Evolutionary conservation across 2,797 vertebrate species (phyloP).

Genomic region (Numenius phaeopus): DNA sequence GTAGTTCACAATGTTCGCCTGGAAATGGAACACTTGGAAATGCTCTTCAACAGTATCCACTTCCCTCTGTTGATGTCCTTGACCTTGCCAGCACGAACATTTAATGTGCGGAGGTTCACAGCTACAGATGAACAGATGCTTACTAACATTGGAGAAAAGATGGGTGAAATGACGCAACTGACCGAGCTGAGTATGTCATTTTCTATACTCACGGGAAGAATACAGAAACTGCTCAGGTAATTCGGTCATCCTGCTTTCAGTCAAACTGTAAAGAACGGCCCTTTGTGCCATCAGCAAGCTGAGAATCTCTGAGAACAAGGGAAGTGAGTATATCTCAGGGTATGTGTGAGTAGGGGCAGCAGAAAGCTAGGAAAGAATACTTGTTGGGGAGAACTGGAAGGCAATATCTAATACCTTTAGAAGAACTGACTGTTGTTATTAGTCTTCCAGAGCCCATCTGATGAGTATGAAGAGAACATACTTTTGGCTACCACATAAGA

Average conservation of each 20-base stretch:
- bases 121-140: slow-evolving; percentile 80
- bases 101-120: slow-evolving; percentile 84
- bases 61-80: slow-evolving; percentile 87
- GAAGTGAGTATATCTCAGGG: neutral
- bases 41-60: slow-evolving; percentile 84
- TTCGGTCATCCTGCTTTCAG: neutral
- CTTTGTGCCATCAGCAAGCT: neutral
- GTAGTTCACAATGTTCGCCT: slow-evolving; percentile 93
- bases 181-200: slow-evolving; percentile 90
- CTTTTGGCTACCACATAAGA: neutral
- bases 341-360: neutral
- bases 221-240: slow-evolving; percentile 90
- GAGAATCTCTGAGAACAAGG: neutral
- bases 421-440: neutral
- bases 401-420: neutral
- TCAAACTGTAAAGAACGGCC: neutral
- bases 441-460: neutral
- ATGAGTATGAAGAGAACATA: neutral
- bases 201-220: slow-evolving; percentile 90
- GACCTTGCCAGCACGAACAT: slow-evolving; percentile 88
- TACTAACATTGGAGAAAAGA: slow-evolving; percentile 82
- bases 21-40: slow-evolving; percentile 89
- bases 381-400: neutral
- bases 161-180: slow-evolving; percentile 84
- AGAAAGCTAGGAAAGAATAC: neutral